Conservation (phyloP, 2,888 invertebrate species). For the Oscheius sp. region DNA sequence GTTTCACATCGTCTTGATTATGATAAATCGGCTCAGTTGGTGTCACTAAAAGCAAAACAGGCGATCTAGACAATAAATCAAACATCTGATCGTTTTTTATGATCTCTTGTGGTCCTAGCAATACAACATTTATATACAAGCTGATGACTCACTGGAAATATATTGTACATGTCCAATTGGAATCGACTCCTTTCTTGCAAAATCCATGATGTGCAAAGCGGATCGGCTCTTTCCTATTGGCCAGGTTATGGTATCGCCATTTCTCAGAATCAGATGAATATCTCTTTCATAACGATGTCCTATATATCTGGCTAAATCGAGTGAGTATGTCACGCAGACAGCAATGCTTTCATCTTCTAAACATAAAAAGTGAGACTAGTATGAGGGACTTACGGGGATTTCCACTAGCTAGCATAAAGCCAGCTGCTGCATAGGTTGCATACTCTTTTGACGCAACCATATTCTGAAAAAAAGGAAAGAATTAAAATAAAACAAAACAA, state of each 20-base stretch:
- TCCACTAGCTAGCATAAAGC: constrained; percentile 17
- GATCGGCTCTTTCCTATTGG: not conserved
- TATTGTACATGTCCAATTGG: not conserved
- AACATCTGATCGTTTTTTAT: not conserved
- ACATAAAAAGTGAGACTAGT: no score
- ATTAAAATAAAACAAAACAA: not conserved
- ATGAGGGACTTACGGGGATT: constrained; percentile 10
- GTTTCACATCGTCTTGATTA: not conserved
- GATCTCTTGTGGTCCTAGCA: constrained; percentile 4
- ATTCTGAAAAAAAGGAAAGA: not conserved
- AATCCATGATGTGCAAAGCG: constrained; percentile 6
- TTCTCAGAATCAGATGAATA: not conserved
- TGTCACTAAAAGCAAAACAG: constrained; percentile 1
- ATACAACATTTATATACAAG: not conserved
- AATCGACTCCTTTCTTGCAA: not conserved
- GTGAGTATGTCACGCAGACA: not conserved
- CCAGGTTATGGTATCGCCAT: not conserved
- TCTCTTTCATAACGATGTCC: constrained; percentile 20
- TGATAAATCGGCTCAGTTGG: constrained; percentile 8
- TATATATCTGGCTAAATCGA: not conserved
- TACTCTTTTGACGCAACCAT: not conserved
- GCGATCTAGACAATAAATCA: not conserved
- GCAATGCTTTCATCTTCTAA: constrained; percentile 10
- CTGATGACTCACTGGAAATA: not conserved
- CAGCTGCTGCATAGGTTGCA: constrained; percentile 19